Base-by-base conservation (phyloP, 2,888 invertebrate genomes). In the Philereme vetulata region DNA sequence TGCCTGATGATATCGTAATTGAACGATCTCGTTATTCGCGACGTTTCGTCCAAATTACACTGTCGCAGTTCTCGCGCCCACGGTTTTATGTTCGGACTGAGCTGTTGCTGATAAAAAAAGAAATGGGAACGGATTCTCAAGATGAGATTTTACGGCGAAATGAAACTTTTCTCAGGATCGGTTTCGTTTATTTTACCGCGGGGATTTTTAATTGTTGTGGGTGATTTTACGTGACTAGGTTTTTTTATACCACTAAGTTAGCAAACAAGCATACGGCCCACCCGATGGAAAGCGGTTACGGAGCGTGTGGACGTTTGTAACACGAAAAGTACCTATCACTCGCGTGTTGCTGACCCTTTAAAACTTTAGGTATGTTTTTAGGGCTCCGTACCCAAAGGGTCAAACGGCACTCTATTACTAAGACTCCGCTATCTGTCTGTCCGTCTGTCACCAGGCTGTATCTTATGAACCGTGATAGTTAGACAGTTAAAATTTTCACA, bases 61-160 rank as follows among this genome's bases (percentile, higher is more conserved):
- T 60, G 56, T 60, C 54, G 53, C 34, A 56, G 60, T 50, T 66
- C 58, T 61, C 54, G 40, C 49, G 60, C 54, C 47, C 61, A 48
- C 50, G 33, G 36, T 35, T 63, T 60, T 63, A 56, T 47, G 55
- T 59, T 61, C 54, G 57, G 59, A 48, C 49, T 59, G 51, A 62
- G 55, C 54, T 44, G 59, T 65, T 68, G 68, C 64, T 64, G 72
- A 67, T 66, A 66, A 68, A 75, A 75, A 66, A 60, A 66, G 65
- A 64, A 66, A 62, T 56, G 57, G 51, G 61, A 50, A 55, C 52
- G 53, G 43, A 21, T 21, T 21, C 21, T 58, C 47, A 63, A 68
- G 56, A 64, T 55, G 51, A 61, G 40, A 61, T 63, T 54, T 54
- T 61, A 54, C 50, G 46, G 56, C 62, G 59, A 65, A 68, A 56